These are phyloP conservation scores for Todiramphus chloris DNA, from an alignment of 2,113 vertebrate species.

Conservation along the genomic window DNA sequence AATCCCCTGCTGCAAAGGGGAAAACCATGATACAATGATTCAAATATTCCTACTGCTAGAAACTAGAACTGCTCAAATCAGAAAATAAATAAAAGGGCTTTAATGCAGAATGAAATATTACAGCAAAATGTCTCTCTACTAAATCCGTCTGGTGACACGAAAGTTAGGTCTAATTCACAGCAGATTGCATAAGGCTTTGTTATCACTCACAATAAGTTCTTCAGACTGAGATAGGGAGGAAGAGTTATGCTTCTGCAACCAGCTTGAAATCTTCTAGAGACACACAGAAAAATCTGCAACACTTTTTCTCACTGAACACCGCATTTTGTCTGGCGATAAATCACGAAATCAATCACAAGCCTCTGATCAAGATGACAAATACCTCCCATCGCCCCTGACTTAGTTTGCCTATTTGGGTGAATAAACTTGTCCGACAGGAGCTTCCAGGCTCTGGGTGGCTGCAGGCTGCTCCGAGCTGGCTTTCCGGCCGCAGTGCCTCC, in stretches of 20 bases:
- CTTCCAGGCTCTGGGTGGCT: neutral
- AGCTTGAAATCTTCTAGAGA: neutral
- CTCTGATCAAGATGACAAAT: neutral
- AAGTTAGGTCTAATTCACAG: neutral
- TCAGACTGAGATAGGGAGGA: neutral
- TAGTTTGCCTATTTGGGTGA: neutral
- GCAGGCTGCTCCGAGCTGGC: accelerated
- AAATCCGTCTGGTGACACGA: neutral
- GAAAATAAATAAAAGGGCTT: neutral
- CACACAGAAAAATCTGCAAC: neutral
- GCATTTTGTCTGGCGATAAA: neutral
- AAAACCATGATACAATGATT: neutral
- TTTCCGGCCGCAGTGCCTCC: no score
- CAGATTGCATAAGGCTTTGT: neutral
- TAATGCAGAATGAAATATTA: neutral
- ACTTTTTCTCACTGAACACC: accelerated
- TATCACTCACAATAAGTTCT: neutral
- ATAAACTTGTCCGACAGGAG: accelerated
- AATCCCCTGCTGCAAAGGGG: neutral
- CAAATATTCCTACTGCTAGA: neutral
- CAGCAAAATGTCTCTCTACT: neutral
- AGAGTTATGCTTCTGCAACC: neutral
- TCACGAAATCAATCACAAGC: neutral
- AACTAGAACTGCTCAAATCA: neutral
- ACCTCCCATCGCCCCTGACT: accelerated